These are phyloP conservation scores for Auanema sp. DNA, from an alignment of 2,888 invertebrate species.

Conservation along the genomic window DNA sequence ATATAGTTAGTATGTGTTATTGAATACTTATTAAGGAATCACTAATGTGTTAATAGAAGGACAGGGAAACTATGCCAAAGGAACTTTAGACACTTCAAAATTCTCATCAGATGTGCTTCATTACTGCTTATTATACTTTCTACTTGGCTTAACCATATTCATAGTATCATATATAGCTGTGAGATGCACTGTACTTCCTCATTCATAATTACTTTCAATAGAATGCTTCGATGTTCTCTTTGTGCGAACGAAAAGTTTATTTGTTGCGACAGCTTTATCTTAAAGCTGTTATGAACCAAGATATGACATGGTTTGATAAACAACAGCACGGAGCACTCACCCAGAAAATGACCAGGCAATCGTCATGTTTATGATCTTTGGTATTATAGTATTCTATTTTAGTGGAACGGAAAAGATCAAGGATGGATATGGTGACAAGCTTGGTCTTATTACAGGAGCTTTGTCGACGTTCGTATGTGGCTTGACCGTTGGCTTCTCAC, in stretches of 20 bases:
- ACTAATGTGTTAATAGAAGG: too few relatives aligned
- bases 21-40: too few relatives aligned
- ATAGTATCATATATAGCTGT: constrained; percentile 37
- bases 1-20: too few relatives aligned
- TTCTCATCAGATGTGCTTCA: constrained; percentile 38
- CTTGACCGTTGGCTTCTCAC: constrained; percentile 44
- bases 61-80: too few relatives aligned
- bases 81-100: too few relatives aligned
- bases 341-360: constrained; percentile 66
- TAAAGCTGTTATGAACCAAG: constrained; percentile 64
- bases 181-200: constrained; percentile 8
- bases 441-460: constrained; percentile 47
- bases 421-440: constrained; percentile 58
- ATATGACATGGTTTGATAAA: constrained; percentile 67
- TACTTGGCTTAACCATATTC: constrained; percentile 40
- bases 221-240: constrained; percentile 64
- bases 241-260: constrained; percentile 67
- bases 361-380: not conserved
- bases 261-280: constrained; percentile 67
- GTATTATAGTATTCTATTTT: constrained; percentile 19
- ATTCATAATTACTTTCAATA: constrained; percentile 38
- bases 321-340: constrained; percentile 67
- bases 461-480: constrained; percentile 49
- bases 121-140: constrained; percentile 45
- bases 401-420: constrained; percentile 61